A percentile compares a stretch with the other conserved stretches of the same genome.
phyloP scores from a whole-genome alignment of 2,888 invertebrate genomes.

The Mystacides longicornis region DNA sequence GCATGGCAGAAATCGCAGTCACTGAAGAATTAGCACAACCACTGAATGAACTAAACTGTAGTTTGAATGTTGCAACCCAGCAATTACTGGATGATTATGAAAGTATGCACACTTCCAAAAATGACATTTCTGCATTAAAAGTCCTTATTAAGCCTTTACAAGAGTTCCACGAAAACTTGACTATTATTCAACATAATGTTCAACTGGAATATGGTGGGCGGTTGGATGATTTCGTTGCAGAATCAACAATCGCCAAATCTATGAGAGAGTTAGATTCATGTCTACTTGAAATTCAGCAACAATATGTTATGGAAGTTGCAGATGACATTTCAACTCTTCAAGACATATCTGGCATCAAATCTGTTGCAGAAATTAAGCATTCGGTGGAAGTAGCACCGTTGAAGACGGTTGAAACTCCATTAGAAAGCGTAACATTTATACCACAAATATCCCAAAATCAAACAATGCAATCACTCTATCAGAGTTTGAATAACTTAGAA shows the following conservation, averaged over 20 bases:
- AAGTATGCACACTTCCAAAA: conserved; percentile 16
- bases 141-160: conserved; percentile 43
- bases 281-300: conserved; percentile 44
- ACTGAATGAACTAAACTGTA: conserved; percentile 37
- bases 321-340: conserved; percentile 51
- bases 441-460: not conserved
- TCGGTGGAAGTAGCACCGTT: conserved; percentile 35
- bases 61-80: conserved; percentile 34
- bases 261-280: conserved; percentile 35
- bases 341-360: conserved; percentile 52
- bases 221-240: conserved; percentile 8
- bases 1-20: conserved; percentile 12
- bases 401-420: conserved; percentile 33
- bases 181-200: conserved; percentile 42
- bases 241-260: conserved; percentile 25
- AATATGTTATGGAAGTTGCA: conserved; percentile 41
- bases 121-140: conserved; percentile 31
- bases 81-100: conserved; percentile 18
- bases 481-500: conserved; percentile 37
- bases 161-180: conserved; percentile 40
- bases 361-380: conserved; percentile 43
- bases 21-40: conserved; percentile 35
- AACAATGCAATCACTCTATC: conserved; percentile 30
- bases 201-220: conserved; percentile 40
- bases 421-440: conserved; percentile 29